These are phyloP conservation scores for Tinamus major DNA, from an alignment of 2,797 vertebrate genomes.

Conservation along the genomic window DNA sequence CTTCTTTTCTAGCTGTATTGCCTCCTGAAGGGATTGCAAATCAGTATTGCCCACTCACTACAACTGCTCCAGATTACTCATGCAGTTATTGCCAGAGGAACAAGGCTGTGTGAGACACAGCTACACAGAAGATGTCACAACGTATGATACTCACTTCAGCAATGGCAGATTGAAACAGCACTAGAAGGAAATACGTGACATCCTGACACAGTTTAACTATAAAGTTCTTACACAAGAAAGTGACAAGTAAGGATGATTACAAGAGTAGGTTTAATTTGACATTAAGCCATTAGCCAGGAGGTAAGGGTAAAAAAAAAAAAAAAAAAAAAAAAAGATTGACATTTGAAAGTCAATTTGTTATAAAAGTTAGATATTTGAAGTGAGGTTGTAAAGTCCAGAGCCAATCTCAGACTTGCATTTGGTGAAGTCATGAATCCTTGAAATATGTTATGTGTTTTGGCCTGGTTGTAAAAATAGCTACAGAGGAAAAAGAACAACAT, in stretches of 20 bases:
- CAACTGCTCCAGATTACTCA: not conserved
- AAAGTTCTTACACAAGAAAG: not conserved
- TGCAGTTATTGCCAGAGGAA: not conserved
- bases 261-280: not conserved
- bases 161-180: not conserved
- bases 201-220: not conserved
- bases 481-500: not conserved
- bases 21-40: not conserved
- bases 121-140: not conserved
- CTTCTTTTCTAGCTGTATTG: not conserved
- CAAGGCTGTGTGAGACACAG: not conserved
- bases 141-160: not conserved
- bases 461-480: not conserved
- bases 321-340: not conserved
- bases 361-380: not conserved
- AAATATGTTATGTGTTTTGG: fast-evolving
- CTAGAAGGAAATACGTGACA: not conserved
- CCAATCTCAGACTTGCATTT: not conserved
- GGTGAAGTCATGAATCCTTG: not conserved
- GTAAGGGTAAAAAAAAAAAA: no score
- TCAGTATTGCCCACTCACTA: not conserved
- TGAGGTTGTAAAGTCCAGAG: not conserved
- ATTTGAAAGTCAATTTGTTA: not conserved
- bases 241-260: not conserved
- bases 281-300: not conserved